These are phyloP conservation scores for Brachionus plicatilis DNA, from an alignment of 1,140 invertebrate species.

Conservation along the genomic window DNA sequence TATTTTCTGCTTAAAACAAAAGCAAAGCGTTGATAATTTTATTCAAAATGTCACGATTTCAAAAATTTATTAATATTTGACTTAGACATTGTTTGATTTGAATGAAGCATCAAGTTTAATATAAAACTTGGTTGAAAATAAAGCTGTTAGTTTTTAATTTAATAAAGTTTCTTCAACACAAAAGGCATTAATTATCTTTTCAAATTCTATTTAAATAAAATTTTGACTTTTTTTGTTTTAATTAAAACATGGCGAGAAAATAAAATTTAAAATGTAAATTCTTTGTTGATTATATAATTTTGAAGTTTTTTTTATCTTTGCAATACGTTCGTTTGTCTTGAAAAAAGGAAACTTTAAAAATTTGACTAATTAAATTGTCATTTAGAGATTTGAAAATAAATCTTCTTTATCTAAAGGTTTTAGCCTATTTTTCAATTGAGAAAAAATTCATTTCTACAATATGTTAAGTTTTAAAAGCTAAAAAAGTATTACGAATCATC, in stretches of 20 bases:
- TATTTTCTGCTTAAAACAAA: background rate
- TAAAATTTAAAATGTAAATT: constrained; percentile 9
- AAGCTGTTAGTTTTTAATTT: constrained; percentile 24
- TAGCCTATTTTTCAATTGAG: background rate
- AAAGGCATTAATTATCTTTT: constrained; percentile 23
- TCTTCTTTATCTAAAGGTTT: background rate
- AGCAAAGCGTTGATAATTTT: background rate
- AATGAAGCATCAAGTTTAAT: background rate
- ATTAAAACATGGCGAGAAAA: background rate
- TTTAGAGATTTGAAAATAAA: background rate
- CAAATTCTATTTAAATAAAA: background rate
- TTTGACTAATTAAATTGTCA: constrained; percentile 26
- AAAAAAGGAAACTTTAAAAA: background rate
- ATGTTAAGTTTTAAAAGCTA: background rate
- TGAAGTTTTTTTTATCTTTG: background rate
- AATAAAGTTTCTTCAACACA: background rate
- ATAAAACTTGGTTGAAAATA: background rate
- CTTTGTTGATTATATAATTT: background rate
- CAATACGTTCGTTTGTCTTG: background rate
- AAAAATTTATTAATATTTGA: constrained; percentile 7
- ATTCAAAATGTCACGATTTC: constrained; percentile 25
- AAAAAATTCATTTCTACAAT: background rate
- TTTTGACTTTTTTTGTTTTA: constrained; percentile 23
- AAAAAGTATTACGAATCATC: background rate
- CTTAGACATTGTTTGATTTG: background rate